A percentile compares a stretch with the other conserved stretches of the same genome.
Conservation (phyloP, 53 echinoderm and acorn worm species). For the Stichopus horrens region DNA sequence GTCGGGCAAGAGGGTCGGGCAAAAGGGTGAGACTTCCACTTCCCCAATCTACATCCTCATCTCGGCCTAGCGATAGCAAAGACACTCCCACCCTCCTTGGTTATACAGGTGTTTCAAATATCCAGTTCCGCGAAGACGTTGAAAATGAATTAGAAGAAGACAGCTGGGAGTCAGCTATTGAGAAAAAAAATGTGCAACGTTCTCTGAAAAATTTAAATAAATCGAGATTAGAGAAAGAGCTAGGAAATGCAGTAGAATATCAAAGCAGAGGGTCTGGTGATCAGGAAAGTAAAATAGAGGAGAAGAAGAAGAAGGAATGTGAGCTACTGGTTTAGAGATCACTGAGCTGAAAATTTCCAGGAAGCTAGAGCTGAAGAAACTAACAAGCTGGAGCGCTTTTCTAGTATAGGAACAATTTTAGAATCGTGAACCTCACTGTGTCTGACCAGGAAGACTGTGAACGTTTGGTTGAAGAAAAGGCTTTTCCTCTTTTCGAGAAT, state of each 20-base stretch:
- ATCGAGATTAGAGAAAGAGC: background rate
- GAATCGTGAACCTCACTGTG: background rate
- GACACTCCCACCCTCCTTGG: background rate
- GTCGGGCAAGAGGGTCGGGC: no score
- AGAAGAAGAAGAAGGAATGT: conserved; percentile 15
- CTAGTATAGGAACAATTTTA: background rate
- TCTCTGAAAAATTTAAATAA: background rate
- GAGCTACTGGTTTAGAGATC: background rate
- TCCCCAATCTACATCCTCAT: background rate
- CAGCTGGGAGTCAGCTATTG: conserved; percentile 1
- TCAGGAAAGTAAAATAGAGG: background rate
- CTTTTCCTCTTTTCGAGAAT: background rate
- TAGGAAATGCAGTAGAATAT: background rate
- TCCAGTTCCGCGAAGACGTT: background rate
- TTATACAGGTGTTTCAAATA: background rate
- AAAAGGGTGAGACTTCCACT: background rate
- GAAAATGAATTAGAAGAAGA: background rate
- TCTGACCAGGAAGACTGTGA: conserved; percentile 3
- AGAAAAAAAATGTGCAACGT: background rate
- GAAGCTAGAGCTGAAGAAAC: background rate
- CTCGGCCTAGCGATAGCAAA: background rate
- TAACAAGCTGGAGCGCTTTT: background rate
- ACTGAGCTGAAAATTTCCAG: background rate
- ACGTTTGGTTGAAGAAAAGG: background rate
- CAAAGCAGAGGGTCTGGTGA: background rate